A percentile compares a stretch with the other conserved stretches of the same genome.
Conservation (phyloP, 1,140 invertebrate genomes). For the Galleria mellonella region DNA sequence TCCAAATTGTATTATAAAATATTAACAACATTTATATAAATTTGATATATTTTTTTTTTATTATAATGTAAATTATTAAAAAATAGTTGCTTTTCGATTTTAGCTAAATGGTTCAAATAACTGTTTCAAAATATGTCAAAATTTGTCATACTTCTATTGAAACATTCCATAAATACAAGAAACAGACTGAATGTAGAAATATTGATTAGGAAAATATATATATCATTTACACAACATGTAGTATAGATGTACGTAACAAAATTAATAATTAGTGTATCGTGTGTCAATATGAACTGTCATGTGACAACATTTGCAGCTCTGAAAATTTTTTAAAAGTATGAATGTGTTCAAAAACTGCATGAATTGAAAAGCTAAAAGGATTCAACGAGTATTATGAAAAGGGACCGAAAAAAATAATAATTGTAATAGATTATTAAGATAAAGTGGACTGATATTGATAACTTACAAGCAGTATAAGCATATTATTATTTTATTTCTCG, state of each 20-base stretch:
- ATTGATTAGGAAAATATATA: constrained; percentile 23
- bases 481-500: constrained; percentile 10
- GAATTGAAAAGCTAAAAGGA: background rate
- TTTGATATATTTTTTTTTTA: no score
- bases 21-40: no score
- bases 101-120: no score
- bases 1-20: no score
- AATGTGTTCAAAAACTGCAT: background rate
- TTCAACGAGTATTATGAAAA: constrained; percentile 29
- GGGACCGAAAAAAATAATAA: constrained; percentile 38
- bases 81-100: no score
- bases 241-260: constrained; percentile 10
- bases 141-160: background rate
- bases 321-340: no score
- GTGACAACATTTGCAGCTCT: background rate
- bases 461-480: constrained; percentile 14
- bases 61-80: no score
- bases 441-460: constrained; percentile 38
- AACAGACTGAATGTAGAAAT: constrained; percentile 33
- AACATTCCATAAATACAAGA: constrained; percentile 33
- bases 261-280: no score
- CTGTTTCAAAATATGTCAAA: no score
- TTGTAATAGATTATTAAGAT: constrained; percentile 29
- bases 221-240: constrained; percentile 29
- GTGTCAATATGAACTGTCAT: background rate